Evolutionary conservation across 2,113 vertebrate genomes (phyloP).

Genomic region (Clinocottus analis): DNA sequence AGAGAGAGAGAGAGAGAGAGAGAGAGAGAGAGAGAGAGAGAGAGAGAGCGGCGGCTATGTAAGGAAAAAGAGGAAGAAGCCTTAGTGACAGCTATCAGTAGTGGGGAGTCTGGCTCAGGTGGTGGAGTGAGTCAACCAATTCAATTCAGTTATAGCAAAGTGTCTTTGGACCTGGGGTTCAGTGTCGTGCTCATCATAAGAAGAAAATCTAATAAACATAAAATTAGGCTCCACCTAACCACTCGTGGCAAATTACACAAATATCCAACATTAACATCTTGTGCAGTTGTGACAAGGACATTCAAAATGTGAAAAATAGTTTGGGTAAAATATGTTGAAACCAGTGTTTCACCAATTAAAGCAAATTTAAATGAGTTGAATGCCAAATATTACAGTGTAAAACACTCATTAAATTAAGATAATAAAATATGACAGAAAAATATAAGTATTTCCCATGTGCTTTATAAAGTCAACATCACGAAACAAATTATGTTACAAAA

Average conservation of each 20-base stretch:
- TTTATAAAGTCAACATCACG: background rate
- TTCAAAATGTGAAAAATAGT: background rate
- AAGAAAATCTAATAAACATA: background rate
- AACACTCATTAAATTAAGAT: background rate
- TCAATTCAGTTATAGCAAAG: background rate
- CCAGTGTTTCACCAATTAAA: background rate
- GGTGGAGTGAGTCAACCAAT: constrained; percentile 19
- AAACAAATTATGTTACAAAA: background rate
- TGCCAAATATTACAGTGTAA: too few species aligned
- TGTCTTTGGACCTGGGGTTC: background rate
- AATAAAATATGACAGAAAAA: background rate
- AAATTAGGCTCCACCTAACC: background rate
- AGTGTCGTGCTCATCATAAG: background rate
- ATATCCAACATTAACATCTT: background rate
- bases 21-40: background rate
- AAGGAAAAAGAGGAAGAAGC: constrained; percentile 3
- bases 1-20: constrained; percentile 6
- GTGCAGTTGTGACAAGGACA: background rate
- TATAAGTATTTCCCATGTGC: background rate
- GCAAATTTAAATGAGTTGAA: background rate
- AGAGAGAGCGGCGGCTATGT: background rate
- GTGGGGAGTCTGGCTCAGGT: constrained; percentile 15
- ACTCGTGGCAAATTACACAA: background rate
- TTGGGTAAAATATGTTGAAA: background rate
- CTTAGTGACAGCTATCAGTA: constrained; percentile 32